Base-by-base conservation (phyloP, 2,113 vertebrate species). In the Podiceps cristatus region DNA sequence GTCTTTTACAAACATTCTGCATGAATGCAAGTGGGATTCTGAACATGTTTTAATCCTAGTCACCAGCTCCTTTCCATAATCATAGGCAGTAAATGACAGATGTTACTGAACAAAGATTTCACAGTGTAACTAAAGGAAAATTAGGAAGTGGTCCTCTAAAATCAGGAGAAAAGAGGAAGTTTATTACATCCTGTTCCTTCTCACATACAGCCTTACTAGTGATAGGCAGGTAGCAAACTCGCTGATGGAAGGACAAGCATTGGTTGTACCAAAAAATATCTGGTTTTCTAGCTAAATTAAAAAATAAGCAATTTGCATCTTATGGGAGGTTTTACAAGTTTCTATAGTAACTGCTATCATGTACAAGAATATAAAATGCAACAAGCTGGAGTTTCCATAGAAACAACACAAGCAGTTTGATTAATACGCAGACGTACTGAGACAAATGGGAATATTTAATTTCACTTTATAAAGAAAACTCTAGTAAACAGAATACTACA, bases 271-370 rank as follows among this genome's bases (percentile, higher is more conserved):
- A 91, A 95, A 94, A 96, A 95, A 58, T 27, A 82, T 62, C 40
- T 58, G 23, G 1, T 18, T 77, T 97, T 56, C 50, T 33, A 89
- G 83, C 93, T 77, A 93, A 80, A 74, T 72, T 74, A 80, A 69
- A 90, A 94, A 93, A 89, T 59, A 93, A 81, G 73, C 40, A 76
- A 96, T 83, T 88, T 96, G 58, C 71, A 94, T 96, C 86, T 91
- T 58, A 83, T 40, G 86, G 91, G 79, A 90, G 96, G 84, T 75
- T 95, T 96, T 76, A 63, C 90, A 87, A 97, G 94, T 97, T 97
- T 92, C 96, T 96, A 98, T 88, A 96, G 97, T 90, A 96, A 97
- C 95, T 93, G 93, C 68, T 96, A 58, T 83, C 62, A 58, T 7
- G n/a, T 93, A 75, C 59, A 94, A 94, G 92, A 90, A 86, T 53